phyloP scores from a whole-genome alignment of 2,797 vertebrate species.

The Sardinella longiceps region DNA sequence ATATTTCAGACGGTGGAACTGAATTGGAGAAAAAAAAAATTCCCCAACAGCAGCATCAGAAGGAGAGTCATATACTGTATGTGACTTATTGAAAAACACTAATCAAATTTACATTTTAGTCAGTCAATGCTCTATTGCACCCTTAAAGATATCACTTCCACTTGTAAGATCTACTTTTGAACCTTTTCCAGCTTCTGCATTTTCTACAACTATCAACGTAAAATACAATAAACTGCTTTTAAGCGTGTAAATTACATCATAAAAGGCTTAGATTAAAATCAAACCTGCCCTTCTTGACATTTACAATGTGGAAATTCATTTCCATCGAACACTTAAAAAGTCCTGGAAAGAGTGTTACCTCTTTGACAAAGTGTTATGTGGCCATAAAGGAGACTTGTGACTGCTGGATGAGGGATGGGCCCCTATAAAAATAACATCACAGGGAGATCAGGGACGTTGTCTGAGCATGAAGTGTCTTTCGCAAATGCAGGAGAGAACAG shows the following conservation, averaged over 20 bases:
- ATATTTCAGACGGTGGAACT: background rate
- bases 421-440: conserved; percentile 6
- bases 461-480: background rate
- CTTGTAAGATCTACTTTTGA: background rate
- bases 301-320: conserved; percentile 25
- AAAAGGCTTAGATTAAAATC: conserved; percentile 22
- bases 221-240: conserved; percentile 17
- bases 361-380: conserved; percentile 11
- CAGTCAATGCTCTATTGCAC: background rate
- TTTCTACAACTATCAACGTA: conserved; percentile 16
- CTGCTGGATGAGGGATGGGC: background rate
- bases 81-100: background rate
- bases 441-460: background rate
- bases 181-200: background rate
- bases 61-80: background rate
- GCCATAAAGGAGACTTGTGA: background rate
- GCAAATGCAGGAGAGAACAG: background rate
- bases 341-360: background rate
- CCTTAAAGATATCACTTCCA: background rate
- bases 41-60: background rate
- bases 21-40: background rate
- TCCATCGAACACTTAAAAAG: conserved; percentile 12
- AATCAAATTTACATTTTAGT: background rate
- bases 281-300: conserved; percentile 5
- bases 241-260: conserved; percentile 13